Conservation (phyloP, 2,797 vertebrate genomes). For the Odontamblyopus lacepedii region DNA sequence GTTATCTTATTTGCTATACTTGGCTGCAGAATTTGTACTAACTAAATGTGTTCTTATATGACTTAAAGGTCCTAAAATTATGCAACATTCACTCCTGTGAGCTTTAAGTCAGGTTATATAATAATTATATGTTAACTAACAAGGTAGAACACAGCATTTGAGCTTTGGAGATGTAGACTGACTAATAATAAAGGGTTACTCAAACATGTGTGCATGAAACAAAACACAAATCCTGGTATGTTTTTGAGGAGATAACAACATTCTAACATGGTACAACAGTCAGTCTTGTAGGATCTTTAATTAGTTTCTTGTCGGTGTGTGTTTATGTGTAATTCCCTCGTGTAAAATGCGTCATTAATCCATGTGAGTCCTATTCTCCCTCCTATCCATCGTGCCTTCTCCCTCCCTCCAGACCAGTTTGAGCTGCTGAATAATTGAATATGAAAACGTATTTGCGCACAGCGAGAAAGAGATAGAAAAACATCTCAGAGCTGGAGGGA, state of each 20-base stretch:
- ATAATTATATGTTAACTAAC: no score
- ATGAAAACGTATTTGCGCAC: conserved; percentile 48
- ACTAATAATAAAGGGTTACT: no score
- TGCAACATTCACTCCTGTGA: no score
- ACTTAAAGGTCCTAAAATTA: no score
- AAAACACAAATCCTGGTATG: no score
- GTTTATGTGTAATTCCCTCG: neutral
- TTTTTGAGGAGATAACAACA: no score
- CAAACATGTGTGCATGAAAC: no score
- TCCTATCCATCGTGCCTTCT: conserved; percentile 18
- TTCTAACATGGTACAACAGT: no score
- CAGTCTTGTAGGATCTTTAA: no score
- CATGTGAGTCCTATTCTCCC: conserved; percentile 12
- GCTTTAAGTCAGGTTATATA: no score
- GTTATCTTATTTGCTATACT: neutral
- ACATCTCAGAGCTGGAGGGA: conserved; percentile 32
- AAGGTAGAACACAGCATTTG: no score
- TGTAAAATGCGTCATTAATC: neutral
- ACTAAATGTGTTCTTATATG: neutral
- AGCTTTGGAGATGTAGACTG: no score
- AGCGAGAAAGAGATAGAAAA: conserved; percentile 27
- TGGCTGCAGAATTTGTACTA: neutral
- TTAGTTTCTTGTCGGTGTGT: neutral
- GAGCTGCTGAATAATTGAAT: conserved; percentile 50
- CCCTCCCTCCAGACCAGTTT: conserved; percentile 23